These are phyloP conservation scores for Tetrax tetrax DNA, from an alignment of 2,113 vertebrate genomes.

Conservation along the genomic window DNA sequence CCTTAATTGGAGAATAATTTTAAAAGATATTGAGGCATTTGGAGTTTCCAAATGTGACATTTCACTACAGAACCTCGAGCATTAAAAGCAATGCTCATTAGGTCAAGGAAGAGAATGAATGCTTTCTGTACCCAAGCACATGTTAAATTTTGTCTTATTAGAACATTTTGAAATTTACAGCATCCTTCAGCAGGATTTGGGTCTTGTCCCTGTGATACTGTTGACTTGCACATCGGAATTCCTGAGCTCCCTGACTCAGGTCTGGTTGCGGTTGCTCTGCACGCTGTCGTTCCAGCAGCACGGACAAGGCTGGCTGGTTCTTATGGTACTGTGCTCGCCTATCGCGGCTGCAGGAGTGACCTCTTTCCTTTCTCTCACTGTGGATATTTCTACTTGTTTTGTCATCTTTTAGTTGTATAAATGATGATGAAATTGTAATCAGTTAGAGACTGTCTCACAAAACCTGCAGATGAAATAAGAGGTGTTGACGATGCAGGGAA, in stretches of 20 bases:
- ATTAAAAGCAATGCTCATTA: neutral
- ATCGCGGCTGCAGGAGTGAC: neutral
- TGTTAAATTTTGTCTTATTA: neutral
- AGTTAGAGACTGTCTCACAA: neutral
- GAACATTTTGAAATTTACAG: neutral
- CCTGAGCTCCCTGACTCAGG: neutral
- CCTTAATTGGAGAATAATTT: neutral
- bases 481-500: neutral
- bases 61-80: accelerated
- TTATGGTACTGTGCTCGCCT: neutral
- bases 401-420: neutral
- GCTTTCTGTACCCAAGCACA: neutral
- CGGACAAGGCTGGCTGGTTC: neutral
- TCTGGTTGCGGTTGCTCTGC: neutral
- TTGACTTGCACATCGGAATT: neutral
- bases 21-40: neutral
- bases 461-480: conserved; percentile 21
- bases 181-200: neutral
- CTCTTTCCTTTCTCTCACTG: neutral
- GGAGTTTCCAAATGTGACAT: neutral
- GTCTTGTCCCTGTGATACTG: accelerated
- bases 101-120: neutral
- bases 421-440: neutral
- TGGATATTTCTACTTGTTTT: neutral
- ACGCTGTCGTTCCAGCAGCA: accelerated